Conservation (phyloP, 2,888 invertebrate genomes). For the Fragum fragum region DNA sequence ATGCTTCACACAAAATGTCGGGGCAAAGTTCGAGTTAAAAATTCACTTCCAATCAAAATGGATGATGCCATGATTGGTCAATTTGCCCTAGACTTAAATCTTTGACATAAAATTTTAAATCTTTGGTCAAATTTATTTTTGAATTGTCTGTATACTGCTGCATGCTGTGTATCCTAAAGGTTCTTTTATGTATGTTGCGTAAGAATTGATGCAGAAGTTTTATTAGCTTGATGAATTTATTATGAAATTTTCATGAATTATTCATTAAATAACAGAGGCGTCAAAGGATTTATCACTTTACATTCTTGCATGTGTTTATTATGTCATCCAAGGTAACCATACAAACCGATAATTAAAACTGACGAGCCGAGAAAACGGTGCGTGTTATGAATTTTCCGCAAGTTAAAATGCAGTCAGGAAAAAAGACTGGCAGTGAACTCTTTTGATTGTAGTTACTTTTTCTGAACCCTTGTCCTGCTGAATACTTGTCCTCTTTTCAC, state of each 20-base stretch:
- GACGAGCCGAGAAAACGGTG: background rate
- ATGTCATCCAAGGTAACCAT: background rate
- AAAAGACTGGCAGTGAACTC: background rate
- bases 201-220: background rate
- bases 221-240: constrained; percentile 1
- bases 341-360: background rate
- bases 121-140: no score
- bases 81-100: no score
- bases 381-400: background rate
- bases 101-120: no score
- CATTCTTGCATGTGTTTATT: background rate
- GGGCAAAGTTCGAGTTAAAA: no score
- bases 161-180: no score
- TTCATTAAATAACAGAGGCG: background rate
- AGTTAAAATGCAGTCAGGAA: background rate
- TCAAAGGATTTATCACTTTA: background rate
- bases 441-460: background rate
- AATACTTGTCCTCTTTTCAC: no score
- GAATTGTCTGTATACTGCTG: no score
- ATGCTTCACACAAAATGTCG: no score
- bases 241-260: background rate
- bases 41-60: no score
- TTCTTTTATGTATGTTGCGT: background rate
- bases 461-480: no score
- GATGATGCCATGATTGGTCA: no score